phyloP scores from a whole-genome alignment of 2,888 invertebrate genomes.

The Standfussiana lucernea region DNA sequence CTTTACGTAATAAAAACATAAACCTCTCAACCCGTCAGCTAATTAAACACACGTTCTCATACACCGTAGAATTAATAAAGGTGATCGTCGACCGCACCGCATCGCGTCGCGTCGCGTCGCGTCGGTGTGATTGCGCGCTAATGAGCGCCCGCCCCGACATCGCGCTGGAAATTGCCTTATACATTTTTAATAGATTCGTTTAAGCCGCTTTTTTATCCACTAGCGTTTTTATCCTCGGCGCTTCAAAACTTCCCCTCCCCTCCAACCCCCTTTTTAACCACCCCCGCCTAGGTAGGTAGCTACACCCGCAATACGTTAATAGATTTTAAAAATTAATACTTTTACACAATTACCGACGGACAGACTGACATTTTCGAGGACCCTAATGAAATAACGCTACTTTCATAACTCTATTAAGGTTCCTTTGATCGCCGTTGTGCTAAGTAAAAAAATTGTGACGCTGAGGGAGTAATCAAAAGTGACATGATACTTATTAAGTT shows the following conservation, averaged over 20 bases:
- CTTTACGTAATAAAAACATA: conserved; percentile 10
- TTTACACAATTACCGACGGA: conserved; percentile 82
- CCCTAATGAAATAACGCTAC: conserved; percentile 80
- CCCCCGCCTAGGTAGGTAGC: conserved; percentile 39
- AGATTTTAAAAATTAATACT: conserved; percentile 88
- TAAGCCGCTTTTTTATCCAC: conserved; percentile 87
- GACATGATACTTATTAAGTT: conserved; percentile 90
- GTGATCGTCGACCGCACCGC: conserved; percentile 54
- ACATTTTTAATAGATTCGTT: conserved; percentile 88
- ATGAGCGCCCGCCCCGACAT: conserved; percentile 76
- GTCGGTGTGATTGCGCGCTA: conserved; percentile 79
- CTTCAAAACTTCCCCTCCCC: conserved; percentile 77
- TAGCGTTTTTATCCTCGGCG: conserved; percentile 76
- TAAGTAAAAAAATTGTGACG: conserved; percentile 82
- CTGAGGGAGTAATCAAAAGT: conserved; percentile 87
- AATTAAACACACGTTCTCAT: conserved; percentile 50
- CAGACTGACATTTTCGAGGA: conserved; percentile 81
- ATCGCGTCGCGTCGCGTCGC: conserved; percentile 60
- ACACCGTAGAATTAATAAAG: conserved; percentile 56
- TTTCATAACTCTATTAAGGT: conserved; percentile 77
- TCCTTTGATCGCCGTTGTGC: conserved; percentile 83
- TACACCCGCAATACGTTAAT: conserved; percentile 83
- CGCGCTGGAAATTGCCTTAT: conserved; percentile 84
- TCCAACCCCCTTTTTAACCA: conserved; percentile 35
- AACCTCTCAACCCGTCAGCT: conserved; percentile 4